These are phyloP conservation scores for Alviniconcha marisindica DNA, from an alignment of 1,140 invertebrate genomes.

Conservation along the genomic window DNA sequence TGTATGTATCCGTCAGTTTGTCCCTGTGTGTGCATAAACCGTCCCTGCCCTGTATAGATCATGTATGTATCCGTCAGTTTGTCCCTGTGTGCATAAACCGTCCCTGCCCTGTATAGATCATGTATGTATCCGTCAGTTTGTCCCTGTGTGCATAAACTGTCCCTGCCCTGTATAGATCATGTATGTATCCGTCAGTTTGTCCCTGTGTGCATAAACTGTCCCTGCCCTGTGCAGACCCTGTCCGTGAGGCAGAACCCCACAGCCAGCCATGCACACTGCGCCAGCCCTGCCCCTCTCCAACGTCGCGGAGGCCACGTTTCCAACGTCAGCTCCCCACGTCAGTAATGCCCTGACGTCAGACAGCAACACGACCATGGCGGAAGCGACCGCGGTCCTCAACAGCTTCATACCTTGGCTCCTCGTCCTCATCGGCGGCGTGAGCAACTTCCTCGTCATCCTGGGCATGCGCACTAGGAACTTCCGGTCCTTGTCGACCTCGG, in stretches of 20 bases:
- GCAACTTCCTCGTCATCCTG: constrained; percentile 55
- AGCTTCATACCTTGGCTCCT: constrained; percentile 53
- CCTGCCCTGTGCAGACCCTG: not conserved
- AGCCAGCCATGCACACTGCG: not conserved
- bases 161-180: not conserved
- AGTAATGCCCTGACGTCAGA: not conserved
- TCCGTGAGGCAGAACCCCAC: no score
- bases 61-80: no score
- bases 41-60: no score
- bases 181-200: no score
- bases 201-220: no score
- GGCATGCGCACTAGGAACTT: constrained; percentile 65
- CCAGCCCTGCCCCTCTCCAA: not conserved
- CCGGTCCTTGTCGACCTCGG: constrained; percentile 57
- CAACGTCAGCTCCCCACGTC: not conserved
- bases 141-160: no score
- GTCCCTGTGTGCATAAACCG: no score
- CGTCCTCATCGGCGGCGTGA: constrained; percentile 56
- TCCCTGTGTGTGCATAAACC: no score
- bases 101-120: not conserved
- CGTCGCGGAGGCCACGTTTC: no score
- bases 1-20: no score
- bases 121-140: no score
- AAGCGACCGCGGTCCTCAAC: constrained; percentile 30
- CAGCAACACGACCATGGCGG: not conserved